Percentiles rank a stretch among this genome's conserved stretches.
These are phyloP conservation scores for Notothenia rossii DNA, from an alignment of 2,113 vertebrate species.

Conservation along the genomic window DNA sequence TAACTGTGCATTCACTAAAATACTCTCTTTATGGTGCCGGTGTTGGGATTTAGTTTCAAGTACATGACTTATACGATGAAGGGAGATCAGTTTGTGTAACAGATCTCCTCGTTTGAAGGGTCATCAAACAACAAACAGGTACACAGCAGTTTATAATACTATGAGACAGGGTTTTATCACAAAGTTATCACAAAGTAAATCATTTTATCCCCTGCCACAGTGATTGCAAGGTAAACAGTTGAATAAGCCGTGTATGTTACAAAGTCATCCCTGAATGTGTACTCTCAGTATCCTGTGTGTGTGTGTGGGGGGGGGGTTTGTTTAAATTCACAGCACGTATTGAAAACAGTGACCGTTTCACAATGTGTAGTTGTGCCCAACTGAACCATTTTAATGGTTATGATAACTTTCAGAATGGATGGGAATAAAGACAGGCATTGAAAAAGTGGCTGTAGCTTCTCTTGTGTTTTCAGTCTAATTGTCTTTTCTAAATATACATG, in stretches of 20 bases:
- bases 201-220: neutral
- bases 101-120: neutral
- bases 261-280: neutral
- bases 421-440: neutral
- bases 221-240: neutral
- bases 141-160: neutral
- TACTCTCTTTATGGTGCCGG: neutral
- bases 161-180: neutral
- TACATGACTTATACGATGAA: neutral
- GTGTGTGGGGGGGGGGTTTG: neutral
- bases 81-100: neutral
- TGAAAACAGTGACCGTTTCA: too few relatives aligned
- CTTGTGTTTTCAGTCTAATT: slow-evolving; percentile 8
- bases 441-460: neutral
- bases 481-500: too few relatives aligned
- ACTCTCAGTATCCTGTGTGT: neutral
- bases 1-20: neutral
- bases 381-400: too few relatives aligned
- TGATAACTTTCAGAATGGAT: neutral
- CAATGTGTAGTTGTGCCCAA: too few relatives aligned
- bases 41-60: neutral
- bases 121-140: neutral
- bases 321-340: too few relatives aligned
- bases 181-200: slow-evolving; percentile 11
- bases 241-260: neutral